Percentiles rank a stretch among this genome's conserved stretches.
Evolutionary conservation across 2,113 vertebrate species (phyloP).

Genomic region (Nerophis lumbriciformis): DNA sequence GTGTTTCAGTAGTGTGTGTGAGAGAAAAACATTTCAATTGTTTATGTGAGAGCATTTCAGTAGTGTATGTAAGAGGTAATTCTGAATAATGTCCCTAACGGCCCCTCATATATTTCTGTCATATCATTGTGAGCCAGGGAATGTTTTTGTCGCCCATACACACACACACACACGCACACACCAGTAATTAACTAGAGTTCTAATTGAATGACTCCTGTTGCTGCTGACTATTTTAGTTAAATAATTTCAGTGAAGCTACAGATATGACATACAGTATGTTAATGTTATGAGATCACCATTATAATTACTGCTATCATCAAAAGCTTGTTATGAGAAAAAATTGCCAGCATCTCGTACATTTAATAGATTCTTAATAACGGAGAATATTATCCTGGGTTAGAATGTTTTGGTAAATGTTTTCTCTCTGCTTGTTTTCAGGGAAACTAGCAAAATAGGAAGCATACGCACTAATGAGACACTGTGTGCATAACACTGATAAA

Average conservation of each 20-base stretch:
- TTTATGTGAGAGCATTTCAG: too few species aligned
- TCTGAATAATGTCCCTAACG: too few species aligned
- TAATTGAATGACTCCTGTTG: slow-evolving; percentile 4
- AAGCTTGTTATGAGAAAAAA: slow-evolving; percentile 1
- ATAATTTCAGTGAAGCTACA: neutral
- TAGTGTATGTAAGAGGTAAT: too few species aligned
- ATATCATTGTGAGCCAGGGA: neutral
- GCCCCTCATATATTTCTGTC: neutral
- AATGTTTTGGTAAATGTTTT: slow-evolving; percentile 43
- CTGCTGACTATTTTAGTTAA: neutral
- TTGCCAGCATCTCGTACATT: neutral
- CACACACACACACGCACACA: neutral
- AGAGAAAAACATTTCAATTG: too few species aligned
- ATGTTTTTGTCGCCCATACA: too few species aligned
- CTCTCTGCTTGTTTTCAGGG: slow-evolving; percentile 25
- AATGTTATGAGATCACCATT: neutral
- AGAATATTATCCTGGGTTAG: slow-evolving; percentile 17
- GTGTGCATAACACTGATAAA: slow-evolving; percentile 47
- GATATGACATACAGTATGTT: neutral
- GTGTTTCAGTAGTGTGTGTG: too few species aligned
- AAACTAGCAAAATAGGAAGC: slow-evolving; percentile 37
- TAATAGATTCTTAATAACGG: slow-evolving; percentile 1
- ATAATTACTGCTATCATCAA: too few species aligned
- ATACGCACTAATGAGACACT: slow-evolving; percentile 45
- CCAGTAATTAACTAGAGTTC: neutral